Base-by-base conservation (phyloP, 2,113 vertebrate genomes). In the Onychostoma macrolepis region DNA sequence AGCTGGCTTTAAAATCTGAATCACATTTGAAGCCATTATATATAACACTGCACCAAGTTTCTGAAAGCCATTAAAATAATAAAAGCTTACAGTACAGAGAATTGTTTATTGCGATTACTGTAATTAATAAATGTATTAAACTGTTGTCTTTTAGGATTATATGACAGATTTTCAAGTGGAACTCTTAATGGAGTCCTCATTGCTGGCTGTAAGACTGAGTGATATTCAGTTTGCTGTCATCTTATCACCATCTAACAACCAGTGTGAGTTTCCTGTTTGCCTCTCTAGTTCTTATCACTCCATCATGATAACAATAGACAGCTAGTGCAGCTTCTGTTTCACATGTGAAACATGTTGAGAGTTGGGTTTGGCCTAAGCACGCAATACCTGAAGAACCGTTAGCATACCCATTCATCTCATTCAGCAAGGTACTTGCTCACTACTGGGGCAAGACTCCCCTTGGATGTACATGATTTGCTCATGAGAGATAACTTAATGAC, bases 211-310 rank as follows among this genome's bases (percentile, higher is more conserved):
- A 72, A 21, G 69, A 38, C 33, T 33, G 6, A 78, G 76, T 33
- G 17, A 30, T 43, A 50, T 28, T 77, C 24, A 83, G 90, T 90
- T 91, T 90, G 91, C 91, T 91, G 86, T 89, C 85, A 72, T 72
- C 91, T 93, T 90, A 92, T 92, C 90, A 88, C 86, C 61, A 86
- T 89, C 90, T 88, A 80, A 80, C 78, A 80, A 41, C 78, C 69
- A 80, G 33, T 24, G 56, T 41, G 33, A 80, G 78, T 63, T 80
- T 80, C 78, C 78, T 80, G 56, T 63, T 58, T 41, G 78, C 78
- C 21, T 38, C 78, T 61, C 4, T 17, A 80, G 78, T 58, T 61
- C 53, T 80, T 80, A 80, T 80, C 77, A 80, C 21, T 58, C 50
- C 77, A 80, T 80, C 78, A n/a, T n/a, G 11, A 33, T 72, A 80